These are phyloP conservation scores for Campoletis sonorensis DNA, from an alignment of 1,140 invertebrate genomes.

Conservation along the genomic window DNA sequence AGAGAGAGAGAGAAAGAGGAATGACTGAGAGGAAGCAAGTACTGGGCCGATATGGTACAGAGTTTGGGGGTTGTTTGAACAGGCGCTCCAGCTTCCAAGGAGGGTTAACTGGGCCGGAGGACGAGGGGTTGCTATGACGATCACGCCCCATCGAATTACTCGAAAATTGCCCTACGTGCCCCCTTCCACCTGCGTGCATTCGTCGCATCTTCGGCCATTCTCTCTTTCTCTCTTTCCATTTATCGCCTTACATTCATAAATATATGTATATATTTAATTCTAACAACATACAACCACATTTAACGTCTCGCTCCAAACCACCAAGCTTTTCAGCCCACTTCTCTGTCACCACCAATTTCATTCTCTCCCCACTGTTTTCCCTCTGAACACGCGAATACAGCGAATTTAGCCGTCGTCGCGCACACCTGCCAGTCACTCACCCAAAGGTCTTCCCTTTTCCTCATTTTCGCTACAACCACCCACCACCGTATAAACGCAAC, in stretches of 20 bases:
- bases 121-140: conserved; percentile 75
- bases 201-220: conserved; percentile 44
- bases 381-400: not conserved
- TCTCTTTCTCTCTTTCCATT: conserved; percentile 37
- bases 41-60: conserved; percentile 53
- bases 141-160: conserved; percentile 76
- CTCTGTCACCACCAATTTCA: conserved; percentile 37
- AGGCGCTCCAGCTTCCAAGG: conserved; percentile 69
- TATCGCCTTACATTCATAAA: not conserved
- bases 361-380: not conserved
- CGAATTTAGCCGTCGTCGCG: not conserved
- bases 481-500: conserved; percentile 48
- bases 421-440: conserved; percentile 25
- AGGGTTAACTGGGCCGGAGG: conserved; percentile 58
- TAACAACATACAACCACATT: not conserved
- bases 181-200: conserved; percentile 57
- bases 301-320: not conserved
- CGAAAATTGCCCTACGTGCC: conserved; percentile 74
- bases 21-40: conserved; percentile 28
- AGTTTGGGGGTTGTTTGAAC: conserved; percentile 74
- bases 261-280: not conserved
- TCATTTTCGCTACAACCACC: not conserved
- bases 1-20: conserved; percentile 33
- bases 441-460: not conserved
- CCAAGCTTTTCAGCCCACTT: not conserved